phyloP scores from a whole-genome alignment of 2,888 invertebrate genomes.

The Eutolmus rufibarbis region DNA sequence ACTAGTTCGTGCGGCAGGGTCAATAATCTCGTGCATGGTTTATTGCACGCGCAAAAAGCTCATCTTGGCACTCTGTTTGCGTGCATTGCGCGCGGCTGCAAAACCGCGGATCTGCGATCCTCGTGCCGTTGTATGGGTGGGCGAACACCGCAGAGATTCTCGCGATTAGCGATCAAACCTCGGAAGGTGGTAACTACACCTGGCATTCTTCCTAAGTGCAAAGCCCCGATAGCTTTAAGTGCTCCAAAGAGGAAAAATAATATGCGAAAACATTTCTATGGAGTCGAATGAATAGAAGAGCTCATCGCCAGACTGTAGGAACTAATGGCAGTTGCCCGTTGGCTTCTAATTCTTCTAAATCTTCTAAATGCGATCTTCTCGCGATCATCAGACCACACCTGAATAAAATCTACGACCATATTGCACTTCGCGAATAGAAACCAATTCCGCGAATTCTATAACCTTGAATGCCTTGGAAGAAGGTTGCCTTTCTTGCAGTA shows the following conservation, averaged over 20 bases:
- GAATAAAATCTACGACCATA: not conserved
- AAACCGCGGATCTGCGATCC: not conserved
- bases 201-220: not conserved
- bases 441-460: not conserved
- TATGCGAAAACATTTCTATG: not conserved
- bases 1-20: not conserved
- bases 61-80: not conserved
- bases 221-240: not conserved
- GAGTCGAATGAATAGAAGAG: not conserved
- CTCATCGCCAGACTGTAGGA: not conserved
- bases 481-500: not conserved
- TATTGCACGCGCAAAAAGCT: constrained; percentile 4
- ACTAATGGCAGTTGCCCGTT: not conserved
- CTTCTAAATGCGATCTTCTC: not conserved
- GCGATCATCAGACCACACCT: not conserved
- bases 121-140: not conserved
- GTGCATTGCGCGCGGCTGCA: not conserved
- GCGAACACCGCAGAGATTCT: not conserved
- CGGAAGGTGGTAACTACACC: not conserved
- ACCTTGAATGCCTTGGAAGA: not conserved
- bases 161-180: not conserved
- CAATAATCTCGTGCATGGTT: constrained; percentile 6
- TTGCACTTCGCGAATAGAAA: not conserved
- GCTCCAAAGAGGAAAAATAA: not conserved
- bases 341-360: not conserved